Percentiles rank a stretch among this genome's conserved stretches.
These are phyloP conservation scores for Ips typographus DNA, from an alignment of 1,140 invertebrate genomes.

Conservation along the genomic window DNA sequence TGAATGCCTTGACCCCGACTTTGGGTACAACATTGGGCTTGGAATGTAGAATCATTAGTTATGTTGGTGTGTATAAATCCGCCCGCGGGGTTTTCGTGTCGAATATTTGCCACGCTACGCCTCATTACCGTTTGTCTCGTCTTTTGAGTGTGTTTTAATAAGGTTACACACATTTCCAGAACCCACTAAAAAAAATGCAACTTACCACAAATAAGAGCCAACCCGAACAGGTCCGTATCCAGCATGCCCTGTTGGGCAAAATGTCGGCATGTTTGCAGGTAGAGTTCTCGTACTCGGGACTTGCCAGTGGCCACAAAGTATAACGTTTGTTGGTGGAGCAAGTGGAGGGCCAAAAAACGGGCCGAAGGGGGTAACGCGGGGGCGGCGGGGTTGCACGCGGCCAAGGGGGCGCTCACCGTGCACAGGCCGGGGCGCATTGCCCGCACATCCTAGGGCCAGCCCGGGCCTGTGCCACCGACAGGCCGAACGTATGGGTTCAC, in stretches of 20 bases:
- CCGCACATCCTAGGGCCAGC: constrained; percentile 50
- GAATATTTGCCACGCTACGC: background rate
- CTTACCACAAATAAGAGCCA: constrained; percentile 79
- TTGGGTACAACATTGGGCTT: constrained; percentile 27
- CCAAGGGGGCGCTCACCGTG: constrained; percentile 54
- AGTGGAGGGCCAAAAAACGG: constrained; percentile 62
- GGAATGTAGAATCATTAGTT: constrained; percentile 31
- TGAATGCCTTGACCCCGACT: constrained; percentile 29
- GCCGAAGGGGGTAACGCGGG: constrained; percentile 58
- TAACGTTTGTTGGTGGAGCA: constrained; percentile 57
- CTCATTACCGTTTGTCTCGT: background rate
- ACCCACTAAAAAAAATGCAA: constrained; percentile 23
- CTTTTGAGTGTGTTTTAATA: background rate
- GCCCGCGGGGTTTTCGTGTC: background rate
- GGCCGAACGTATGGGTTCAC: constrained; percentile 35
- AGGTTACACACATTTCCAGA: too few relatives aligned
- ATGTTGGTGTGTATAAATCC: constrained; percentile 7
- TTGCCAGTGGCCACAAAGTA: constrained; percentile 75
- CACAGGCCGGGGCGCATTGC: constrained; percentile 54
- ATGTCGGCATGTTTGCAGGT: constrained; percentile 76
- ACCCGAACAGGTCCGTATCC: constrained; percentile 80
- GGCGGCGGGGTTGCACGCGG: constrained; percentile 52
- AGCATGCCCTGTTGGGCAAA: constrained; percentile 75
- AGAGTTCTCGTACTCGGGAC: constrained; percentile 79
- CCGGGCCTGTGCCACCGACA: constrained; percentile 36